phyloP scores from a whole-genome alignment of 2,113 vertebrate species.

The Microcebus murinus region DNA sequence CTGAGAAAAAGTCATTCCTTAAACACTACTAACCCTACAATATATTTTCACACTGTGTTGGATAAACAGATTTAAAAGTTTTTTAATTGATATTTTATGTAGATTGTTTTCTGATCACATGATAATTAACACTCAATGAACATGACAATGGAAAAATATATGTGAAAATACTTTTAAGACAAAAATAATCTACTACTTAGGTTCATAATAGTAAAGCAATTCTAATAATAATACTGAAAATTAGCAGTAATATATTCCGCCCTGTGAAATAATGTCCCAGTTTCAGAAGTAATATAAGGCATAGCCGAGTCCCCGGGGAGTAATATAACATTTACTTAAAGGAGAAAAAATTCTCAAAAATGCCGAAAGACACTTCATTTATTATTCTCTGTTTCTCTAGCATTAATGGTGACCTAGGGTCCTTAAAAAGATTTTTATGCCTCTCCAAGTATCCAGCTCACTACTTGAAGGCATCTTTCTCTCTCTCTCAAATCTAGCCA shows the following conservation, averaged over 20 bases:
- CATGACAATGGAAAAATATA: not conserved
- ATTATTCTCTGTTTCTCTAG: not conserved
- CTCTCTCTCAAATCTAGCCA: not conserved
- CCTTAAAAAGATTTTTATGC: constrained; percentile 16
- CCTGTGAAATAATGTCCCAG: not conserved
- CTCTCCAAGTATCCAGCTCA: not conserved
- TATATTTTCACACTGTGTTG: not conserved
- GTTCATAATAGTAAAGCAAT: not conserved
- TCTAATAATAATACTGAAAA: not conserved
- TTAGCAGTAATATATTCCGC: not conserved
- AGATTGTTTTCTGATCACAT: not conserved
- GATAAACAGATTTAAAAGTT: not conserved
- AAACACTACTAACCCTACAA: not conserved
- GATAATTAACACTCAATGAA: not conserved
- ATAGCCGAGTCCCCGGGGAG: not conserved
- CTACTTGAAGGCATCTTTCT: not conserved
- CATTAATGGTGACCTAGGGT: not conserved
- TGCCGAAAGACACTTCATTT: not conserved
- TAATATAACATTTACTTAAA: not conserved
- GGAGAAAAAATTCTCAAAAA: not conserved
- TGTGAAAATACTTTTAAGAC: constrained; percentile 19
- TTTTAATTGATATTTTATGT: not conserved
- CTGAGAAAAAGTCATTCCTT: not conserved
- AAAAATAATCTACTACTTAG: not conserved
- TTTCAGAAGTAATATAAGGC: not conserved